Evolutionary conservation across 2,888 invertebrate species (phyloP).

Genomic region (Itoplectis maculator): DNA sequence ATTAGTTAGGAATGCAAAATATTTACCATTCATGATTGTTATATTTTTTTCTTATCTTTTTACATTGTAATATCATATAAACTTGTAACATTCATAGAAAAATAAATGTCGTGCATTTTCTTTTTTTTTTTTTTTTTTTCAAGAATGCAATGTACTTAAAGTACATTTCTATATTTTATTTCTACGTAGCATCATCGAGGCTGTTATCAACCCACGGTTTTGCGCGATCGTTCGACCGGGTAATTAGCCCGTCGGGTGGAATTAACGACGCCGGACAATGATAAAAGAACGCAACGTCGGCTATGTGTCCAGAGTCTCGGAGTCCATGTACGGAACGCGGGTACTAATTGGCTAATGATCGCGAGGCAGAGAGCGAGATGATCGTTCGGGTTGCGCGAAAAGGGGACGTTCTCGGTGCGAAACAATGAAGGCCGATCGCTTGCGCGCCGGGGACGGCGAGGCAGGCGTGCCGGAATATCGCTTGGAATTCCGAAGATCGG

Average conservation of each 20-base stretch:
- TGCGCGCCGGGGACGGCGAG: constrained; percentile 39
- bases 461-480: constrained; percentile 66
- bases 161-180: too few species aligned
- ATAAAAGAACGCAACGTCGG: constrained; percentile 19
- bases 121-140: too few species aligned
- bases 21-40: not conserved
- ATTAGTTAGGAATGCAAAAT: not conserved
- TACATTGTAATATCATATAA: too few species aligned
- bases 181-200: not conserved
- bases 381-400: constrained; percentile 43
- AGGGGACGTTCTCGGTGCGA: constrained; percentile 29
- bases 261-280: constrained; percentile 1
- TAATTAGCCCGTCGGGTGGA: constrained; percentile 6
- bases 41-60: too few species aligned
- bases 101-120: too few species aligned
- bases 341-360: constrained; percentile 50
- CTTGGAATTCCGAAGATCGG: constrained; percentile 64
- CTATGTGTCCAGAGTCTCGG: not conserved
- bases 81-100: too few species aligned
- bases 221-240: not conserved
- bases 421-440: constrained; percentile 62
- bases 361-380: constrained; percentile 37
- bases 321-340: constrained; percentile 5
- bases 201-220: not conserved
- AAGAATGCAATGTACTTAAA: too few species aligned